A percentile compares a stretch with the other conserved stretches of the same genome.
These are phyloP conservation scores for Heliothis virescens DNA, from an alignment of 1,140 invertebrate species.

Conservation along the genomic window DNA sequence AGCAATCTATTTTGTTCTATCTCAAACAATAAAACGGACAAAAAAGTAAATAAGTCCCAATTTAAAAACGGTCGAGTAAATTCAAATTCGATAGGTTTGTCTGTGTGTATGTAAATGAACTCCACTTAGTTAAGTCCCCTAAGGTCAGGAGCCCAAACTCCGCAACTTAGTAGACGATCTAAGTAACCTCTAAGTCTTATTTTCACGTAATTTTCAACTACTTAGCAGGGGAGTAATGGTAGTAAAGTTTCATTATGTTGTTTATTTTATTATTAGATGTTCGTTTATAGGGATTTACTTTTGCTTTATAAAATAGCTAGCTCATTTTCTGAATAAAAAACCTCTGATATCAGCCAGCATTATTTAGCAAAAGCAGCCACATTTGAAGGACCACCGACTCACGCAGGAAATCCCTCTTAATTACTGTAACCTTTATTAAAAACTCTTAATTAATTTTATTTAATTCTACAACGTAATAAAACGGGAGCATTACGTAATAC, in stretches of 20 bases:
- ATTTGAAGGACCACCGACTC: too few relatives aligned
- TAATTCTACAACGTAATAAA: neutral
- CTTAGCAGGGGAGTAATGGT: neutral
- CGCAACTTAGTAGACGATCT: neutral
- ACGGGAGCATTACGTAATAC: neutral
- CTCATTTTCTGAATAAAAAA: too few relatives aligned
- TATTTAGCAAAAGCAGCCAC: too few relatives aligned
- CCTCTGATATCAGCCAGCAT: too few relatives aligned
- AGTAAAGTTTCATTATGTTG: neutral
- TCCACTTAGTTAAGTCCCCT: neutral
- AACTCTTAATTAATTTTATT: too few relatives aligned
- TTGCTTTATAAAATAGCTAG: too few relatives aligned
- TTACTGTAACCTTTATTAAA: too few relatives aligned
- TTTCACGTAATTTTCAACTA: slow-evolving; percentile 31
- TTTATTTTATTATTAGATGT: too few relatives aligned
- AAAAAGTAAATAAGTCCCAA: too few relatives aligned
- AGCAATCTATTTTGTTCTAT: too few relatives aligned
- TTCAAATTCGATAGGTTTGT: neutral
- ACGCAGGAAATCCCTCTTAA: too few relatives aligned
- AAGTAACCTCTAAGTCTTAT: slow-evolving; percentile 27
- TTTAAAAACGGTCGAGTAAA: neutral
- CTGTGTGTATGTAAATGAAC: slow-evolving; percentile 14
- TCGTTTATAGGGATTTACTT: neutral
- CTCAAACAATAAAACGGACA: too few relatives aligned
- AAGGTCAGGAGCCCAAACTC: slow-evolving; percentile 14